Evolutionary conservation across 35 echinoderm and acorn worm genomes (phyloP).

Genomic region (Diadema setosum): DNA sequence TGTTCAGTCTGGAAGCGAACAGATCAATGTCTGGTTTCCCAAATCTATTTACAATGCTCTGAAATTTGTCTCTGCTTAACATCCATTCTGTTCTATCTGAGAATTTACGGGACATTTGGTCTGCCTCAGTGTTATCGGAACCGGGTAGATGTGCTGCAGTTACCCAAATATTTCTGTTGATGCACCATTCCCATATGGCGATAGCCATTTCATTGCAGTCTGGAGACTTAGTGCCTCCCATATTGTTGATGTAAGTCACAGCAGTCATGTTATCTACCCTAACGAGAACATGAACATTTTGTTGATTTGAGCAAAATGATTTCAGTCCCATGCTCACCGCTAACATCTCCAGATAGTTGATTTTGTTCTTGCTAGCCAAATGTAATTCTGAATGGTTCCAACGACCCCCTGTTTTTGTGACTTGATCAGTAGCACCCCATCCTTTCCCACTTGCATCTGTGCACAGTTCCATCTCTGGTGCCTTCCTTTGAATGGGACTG

Average conservation of each 20-base stretch:
- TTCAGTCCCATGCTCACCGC: conserved; percentile 33
- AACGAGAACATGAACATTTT: conserved; percentile 41
- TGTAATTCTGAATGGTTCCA: conserved; percentile 35
- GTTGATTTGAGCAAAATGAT: conserved; percentile 31
- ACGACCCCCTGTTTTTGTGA: conserved; percentile 4
- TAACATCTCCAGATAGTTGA: conserved; percentile 47
- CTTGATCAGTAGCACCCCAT: conserved; percentile 59
- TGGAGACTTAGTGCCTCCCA: conserved; percentile 53
- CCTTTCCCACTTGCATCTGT: conserved; percentile 46
- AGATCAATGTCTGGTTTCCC: conserved; percentile 63
- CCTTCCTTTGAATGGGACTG: neutral
- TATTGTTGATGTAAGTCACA: conserved; percentile 55
- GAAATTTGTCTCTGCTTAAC: conserved; percentile 48
- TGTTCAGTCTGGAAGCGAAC: conserved; percentile 72
- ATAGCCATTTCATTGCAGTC: conserved; percentile 57
- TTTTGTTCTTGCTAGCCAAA: neutral
- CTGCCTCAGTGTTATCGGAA: conserved; percentile 14
- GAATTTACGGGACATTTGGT: conserved; percentile 55
- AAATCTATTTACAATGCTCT: conserved; percentile 14
- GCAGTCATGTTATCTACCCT: conserved; percentile 56
- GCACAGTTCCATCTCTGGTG: conserved; percentile 25
- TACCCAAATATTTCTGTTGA: conserved; percentile 54
- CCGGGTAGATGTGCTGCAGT: conserved; percentile 64
- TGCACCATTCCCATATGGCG: conserved; percentile 67
- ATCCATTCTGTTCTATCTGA: conserved; percentile 76